These are phyloP conservation scores for Papilio polyxenes DNA, from an alignment of 1,140 invertebrate species.

Conservation along the genomic window DNA sequence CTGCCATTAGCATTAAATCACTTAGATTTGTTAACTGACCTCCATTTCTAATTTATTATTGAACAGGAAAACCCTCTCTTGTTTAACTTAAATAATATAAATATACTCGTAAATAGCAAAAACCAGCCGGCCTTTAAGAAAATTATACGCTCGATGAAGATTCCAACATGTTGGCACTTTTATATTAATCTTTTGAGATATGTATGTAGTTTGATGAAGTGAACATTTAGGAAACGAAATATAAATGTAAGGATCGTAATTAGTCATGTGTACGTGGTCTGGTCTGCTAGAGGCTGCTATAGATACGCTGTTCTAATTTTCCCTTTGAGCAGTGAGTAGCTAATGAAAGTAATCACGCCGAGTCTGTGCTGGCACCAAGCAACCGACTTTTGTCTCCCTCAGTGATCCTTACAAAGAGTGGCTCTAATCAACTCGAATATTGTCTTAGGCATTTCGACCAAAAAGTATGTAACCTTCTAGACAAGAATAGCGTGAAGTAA, in stretches of 20 bases:
- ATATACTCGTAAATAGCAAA: neutral
- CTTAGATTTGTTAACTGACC: conserved; percentile 17
- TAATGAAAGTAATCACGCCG: conserved; percentile 12
- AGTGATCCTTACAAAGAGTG: conserved; percentile 4
- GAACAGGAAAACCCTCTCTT: neutral
- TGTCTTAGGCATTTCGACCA: conserved; percentile 5
- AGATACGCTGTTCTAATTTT: neutral
- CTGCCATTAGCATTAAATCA: conserved; percentile 24
- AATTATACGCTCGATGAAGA: too few species aligned
- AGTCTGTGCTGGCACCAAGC: neutral
- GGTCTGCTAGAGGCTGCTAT: neutral
- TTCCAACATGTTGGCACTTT: too few species aligned
- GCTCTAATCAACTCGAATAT: conserved; percentile 1
- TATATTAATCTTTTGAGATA: too few species aligned
- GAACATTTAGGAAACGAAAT: neutral
- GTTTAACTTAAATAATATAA: neutral
- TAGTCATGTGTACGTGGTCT: neutral
- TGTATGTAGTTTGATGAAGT: neutral
- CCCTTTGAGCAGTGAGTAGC: conserved; percentile 1
- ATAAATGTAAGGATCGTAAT: neutral
- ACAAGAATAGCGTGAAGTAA: neutral
- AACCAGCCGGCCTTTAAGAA: too few species aligned
- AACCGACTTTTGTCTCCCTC: neutral
- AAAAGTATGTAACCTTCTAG: neutral
- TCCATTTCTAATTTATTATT: conserved; percentile 18